These are phyloP conservation scores for Pontoporia blainvillei DNA, from an alignment of 2,113 vertebrate genomes.

Conservation along the genomic window DNA sequence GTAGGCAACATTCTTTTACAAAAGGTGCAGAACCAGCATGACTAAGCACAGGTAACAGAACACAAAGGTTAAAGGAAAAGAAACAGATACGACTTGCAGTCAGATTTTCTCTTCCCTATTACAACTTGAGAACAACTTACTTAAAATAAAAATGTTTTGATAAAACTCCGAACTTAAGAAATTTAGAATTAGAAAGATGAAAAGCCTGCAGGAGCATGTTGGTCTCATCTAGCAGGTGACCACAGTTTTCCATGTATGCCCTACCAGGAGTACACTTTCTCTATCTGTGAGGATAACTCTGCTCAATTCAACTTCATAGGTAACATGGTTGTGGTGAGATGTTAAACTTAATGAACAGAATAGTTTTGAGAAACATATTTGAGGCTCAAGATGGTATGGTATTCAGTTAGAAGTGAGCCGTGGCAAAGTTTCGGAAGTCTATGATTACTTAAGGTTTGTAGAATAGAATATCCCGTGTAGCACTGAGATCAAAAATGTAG, in stretches of 20 bases:
- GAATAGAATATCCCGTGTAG: not conserved
- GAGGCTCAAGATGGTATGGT: not conserved
- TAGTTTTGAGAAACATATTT: not conserved
- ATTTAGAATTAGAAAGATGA: not conserved
- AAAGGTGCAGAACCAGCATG: not conserved
- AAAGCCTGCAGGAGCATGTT: not conserved
- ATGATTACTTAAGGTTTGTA: not conserved
- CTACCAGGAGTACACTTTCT: not conserved
- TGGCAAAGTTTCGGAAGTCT: not conserved
- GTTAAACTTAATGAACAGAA: not conserved
- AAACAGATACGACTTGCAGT: not conserved
- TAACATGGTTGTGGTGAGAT: not conserved
- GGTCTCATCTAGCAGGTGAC: not conserved
- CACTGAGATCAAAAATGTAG: not conserved
- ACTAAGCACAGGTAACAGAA: not conserved
- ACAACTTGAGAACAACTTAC: not conserved
- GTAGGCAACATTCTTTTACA: not conserved
- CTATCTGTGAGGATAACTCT: not conserved
- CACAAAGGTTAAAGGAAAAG: not conserved
- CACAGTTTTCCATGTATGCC: not conserved
- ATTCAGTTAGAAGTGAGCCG: not conserved
- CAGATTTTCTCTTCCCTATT: not conserved
- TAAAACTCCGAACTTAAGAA: not conserved
- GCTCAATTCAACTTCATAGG: not conserved
- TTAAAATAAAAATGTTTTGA: not conserved